Percentiles rank a stretch among this genome's conserved stretches.
Evolutionary conservation across 2,797 vertebrate genomes (phyloP).

Genomic region (Zalophus californianus): DNA sequence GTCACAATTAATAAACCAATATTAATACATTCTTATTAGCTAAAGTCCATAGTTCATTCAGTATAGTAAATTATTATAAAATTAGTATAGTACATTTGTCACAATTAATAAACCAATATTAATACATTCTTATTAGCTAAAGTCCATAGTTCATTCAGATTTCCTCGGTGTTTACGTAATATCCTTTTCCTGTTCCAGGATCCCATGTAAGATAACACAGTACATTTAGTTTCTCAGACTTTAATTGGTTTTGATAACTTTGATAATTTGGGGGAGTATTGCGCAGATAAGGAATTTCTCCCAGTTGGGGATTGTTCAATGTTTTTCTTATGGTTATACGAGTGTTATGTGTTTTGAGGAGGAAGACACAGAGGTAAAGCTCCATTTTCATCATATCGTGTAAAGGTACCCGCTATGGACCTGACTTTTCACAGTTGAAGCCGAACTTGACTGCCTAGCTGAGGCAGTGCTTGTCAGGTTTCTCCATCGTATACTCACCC

Average conservation of each 20-base stretch:
- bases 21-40: not conserved
- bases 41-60: not conserved
- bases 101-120: not conserved
- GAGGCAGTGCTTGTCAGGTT: not conserved
- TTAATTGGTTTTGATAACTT: not conserved
- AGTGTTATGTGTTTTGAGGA: not conserved
- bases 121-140: not conserved
- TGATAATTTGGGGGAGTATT: not conserved
- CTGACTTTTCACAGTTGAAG: not conserved
- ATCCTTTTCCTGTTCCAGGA: not conserved
- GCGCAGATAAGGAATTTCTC: not conserved
- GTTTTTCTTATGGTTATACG: not conserved
- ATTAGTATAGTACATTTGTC: not conserved
- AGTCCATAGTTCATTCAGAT: not conserved
- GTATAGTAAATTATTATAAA: no score
- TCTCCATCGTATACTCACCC: not conserved
- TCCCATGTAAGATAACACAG: not conserved
- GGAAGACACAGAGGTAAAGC: not conserved
- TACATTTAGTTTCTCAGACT: not conserved
- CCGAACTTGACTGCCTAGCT: not conserved
- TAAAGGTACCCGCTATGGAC: not conserved
- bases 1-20: not conserved
- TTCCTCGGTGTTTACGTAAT: not conserved
- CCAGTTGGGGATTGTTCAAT: not conserved
- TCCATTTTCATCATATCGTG: not conserved